A percentile compares a stretch with the other conserved stretches of the same genome.
These are phyloP conservation scores for Hirundo rustica DNA, from an alignment of 2,797 vertebrate genomes.

Conservation along the genomic window DNA sequence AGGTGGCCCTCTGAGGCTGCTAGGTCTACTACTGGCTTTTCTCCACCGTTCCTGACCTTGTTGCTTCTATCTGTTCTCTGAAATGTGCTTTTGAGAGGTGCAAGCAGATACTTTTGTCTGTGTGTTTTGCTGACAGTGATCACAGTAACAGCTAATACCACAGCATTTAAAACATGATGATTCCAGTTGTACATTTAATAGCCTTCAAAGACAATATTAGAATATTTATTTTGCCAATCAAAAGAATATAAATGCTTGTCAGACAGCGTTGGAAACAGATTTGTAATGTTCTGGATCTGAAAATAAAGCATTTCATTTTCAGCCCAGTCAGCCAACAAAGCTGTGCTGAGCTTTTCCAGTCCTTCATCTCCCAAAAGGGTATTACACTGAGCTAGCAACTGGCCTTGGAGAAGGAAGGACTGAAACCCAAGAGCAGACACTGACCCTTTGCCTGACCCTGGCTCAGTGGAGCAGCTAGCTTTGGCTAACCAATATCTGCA, in stretches of 20 bases:
- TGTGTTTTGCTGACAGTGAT: slow-evolving; percentile 28
- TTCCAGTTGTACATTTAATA: slow-evolving; percentile 13
- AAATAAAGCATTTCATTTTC: slow-evolving; percentile 18
- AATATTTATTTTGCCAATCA: background rate
- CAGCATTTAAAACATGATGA: slow-evolving; percentile 4
- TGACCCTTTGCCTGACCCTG: background rate
- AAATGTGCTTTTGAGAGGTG: background rate
- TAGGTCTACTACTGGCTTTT: background rate
- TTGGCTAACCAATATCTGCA: background rate
- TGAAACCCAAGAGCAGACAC: background rate
- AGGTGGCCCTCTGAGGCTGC: background rate
- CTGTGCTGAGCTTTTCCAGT: background rate
- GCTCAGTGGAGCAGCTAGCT: background rate
- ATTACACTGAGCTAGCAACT: background rate
- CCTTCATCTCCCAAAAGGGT: background rate
- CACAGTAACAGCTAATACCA: slow-evolving; percentile 49
- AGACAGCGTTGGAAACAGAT: slow-evolving; percentile 32
- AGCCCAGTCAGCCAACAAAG: slow-evolving; percentile 16
- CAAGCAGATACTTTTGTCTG: background rate
- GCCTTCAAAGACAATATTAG: slow-evolving; percentile 15
- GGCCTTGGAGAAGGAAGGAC: background rate
- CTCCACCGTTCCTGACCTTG: background rate
- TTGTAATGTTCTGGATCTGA: background rate
- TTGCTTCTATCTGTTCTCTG: background rate
- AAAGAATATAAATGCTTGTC: slow-evolving; percentile 37